Conservation (phyloP, 2,113 vertebrate species). For the Crotophaga sulcirostris region DNA sequence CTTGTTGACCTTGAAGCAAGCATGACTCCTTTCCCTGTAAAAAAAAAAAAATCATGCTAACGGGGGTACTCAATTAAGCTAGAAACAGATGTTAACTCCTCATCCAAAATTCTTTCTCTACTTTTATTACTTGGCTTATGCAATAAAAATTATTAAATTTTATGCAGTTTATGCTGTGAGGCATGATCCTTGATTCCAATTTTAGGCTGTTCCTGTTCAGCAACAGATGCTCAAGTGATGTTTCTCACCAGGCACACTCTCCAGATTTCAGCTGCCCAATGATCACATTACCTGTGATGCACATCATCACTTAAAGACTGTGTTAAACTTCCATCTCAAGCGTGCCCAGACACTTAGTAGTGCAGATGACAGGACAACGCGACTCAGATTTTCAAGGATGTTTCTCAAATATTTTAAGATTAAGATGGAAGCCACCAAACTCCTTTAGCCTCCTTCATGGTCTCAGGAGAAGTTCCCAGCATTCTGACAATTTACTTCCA, state of each 20-base stretch:
- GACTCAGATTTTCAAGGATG: not conserved
- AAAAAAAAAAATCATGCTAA: not conserved
- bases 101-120: not conserved
- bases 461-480: not conserved
- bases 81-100: not conserved
- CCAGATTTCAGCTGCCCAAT: not conserved
- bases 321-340: fast-evolving
- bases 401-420: not conserved
- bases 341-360: not conserved
- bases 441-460: fast-evolving
- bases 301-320: fast-evolving
- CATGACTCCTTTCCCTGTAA: not conserved
- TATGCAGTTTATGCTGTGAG: not conserved
- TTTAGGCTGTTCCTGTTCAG: not conserved
- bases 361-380: fast-evolving
- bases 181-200: fast-evolving
- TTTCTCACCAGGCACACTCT: not conserved
- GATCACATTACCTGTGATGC: not conserved
- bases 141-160: not conserved
- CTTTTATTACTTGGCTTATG: not conserved
- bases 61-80: not conserved
- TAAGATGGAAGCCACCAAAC: not conserved
- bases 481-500: not conserved
- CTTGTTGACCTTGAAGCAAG: fast-evolving
- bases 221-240: not conserved